phyloP scores from a whole-genome alignment of 1,140 invertebrate species.

The Euwallacea similis region DNA sequence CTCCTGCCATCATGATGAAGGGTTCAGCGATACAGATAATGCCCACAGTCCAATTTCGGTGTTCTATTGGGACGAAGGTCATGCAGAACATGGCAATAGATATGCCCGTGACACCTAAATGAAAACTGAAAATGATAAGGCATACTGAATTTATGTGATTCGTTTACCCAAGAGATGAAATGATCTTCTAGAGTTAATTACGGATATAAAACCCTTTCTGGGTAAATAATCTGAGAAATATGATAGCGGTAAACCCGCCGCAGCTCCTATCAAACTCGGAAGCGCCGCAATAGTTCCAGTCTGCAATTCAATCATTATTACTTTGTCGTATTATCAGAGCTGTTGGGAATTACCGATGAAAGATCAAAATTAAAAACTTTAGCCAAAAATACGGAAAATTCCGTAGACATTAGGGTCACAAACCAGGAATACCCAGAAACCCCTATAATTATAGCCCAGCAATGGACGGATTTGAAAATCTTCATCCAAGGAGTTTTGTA shows the following conservation, averaged over 20 bases:
- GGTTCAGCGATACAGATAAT: neutral
- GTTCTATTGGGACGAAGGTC: neutral
- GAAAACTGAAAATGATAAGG: neutral
- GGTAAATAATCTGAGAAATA: slow-evolving; percentile 5
- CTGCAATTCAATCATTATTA: neutral
- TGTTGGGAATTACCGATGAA: neutral
- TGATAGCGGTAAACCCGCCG: neutral
- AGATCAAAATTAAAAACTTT: slow-evolving; percentile 4
- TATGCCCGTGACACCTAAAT: neutral
- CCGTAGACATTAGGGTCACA: slow-evolving; percentile 2
- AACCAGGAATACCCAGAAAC: neutral
- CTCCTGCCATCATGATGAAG: neutral
- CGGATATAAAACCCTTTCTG: neutral
- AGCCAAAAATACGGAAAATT: slow-evolving; percentile 7
- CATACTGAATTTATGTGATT: neutral
- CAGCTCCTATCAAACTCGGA: neutral
- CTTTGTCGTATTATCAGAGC: neutral
- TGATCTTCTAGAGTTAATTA: slow-evolving; percentile 11
- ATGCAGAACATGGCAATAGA: neutral
- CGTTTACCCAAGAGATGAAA: neutral
- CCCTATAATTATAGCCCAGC: slow-evolving; percentile 15
- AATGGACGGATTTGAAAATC: slow-evolving; percentile 1
- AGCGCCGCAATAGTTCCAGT: slow-evolving; percentile 5
- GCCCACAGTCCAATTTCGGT: neutral
- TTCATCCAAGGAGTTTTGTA: slow-evolving; percentile 5